These are phyloP conservation scores for Boloria euphrosyne DNA, from an alignment of 2,888 invertebrate species.

Conservation along the genomic window DNA sequence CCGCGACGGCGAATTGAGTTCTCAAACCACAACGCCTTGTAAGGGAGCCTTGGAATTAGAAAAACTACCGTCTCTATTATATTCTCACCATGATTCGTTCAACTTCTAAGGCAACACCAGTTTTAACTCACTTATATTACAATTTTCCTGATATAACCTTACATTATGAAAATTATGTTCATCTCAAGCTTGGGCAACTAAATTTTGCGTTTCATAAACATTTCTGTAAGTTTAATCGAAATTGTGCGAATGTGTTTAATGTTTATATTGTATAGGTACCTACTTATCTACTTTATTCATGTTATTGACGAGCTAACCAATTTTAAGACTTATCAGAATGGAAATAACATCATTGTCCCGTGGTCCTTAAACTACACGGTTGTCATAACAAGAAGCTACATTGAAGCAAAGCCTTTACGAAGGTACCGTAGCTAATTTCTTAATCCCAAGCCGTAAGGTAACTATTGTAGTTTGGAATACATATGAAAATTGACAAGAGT, in stretches of 20 bases:
- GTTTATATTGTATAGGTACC: neutral
- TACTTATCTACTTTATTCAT: too few species aligned
- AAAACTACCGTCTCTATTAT: constrained; percentile 35
- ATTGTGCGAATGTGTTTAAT: neutral
- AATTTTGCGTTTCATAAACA: neutral
- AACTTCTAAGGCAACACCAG: constrained; percentile 23
- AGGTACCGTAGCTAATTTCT: constrained; percentile 48
- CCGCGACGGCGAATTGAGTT: constrained; percentile 47
- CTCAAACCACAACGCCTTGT: constrained; percentile 60
- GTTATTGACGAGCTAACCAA: neutral
- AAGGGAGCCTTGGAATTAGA: constrained; percentile 55
- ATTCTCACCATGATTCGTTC: constrained; percentile 27
- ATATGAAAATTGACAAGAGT: neutral
- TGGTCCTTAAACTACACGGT: neutral
- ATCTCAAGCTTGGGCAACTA: neutral
- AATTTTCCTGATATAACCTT: constrained; percentile 15
- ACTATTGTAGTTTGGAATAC: constrained; percentile 10
- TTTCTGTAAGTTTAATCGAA: neutral
- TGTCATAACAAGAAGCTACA: constrained; percentile 11
- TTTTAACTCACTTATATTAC: constrained; percentile 16
- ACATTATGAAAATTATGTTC: neutral
- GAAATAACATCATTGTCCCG: neutral
- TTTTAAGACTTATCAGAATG: neutral
- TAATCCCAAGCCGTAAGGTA: constrained; percentile 36
- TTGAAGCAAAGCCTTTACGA: constrained; percentile 45